Percentiles rank a stretch among this genome's conserved stretches.
phyloP scores from a whole-genome alignment of 1,140 invertebrate genomes.

The Trigoniulus corallinus region DNA sequence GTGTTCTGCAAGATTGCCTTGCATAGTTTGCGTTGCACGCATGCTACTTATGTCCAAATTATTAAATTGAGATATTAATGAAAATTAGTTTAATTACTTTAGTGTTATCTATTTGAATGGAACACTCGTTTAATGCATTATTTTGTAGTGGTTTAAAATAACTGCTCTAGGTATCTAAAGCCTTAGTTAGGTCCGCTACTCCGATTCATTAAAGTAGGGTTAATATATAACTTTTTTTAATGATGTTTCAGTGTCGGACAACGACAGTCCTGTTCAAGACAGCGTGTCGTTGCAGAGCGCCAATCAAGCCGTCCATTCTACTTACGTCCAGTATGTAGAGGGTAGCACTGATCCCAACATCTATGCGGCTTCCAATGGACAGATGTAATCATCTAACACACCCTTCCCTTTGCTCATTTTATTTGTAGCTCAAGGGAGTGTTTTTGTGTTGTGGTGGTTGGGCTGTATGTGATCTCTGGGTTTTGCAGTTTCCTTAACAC shows the following conservation, averaged over 20 bases:
- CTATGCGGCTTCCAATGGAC: constrained; percentile 47
- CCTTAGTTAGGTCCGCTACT: too few relatives aligned
- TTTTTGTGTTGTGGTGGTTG: background rate
- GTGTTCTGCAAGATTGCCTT: too few relatives aligned
- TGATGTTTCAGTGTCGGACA: constrained; percentile 18
- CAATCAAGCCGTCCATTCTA: constrained; percentile 32
- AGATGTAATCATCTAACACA: constrained; percentile 31
- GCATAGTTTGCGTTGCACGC: too few relatives aligned
- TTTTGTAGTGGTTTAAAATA: too few relatives aligned
- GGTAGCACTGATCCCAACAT: constrained; percentile 41
- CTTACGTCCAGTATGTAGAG: constrained; percentile 53
- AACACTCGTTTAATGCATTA: too few relatives aligned
- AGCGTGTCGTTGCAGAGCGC: constrained; percentile 23
- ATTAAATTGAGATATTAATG: too few relatives aligned
- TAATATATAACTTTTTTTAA: background rate
- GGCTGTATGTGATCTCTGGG: background rate
- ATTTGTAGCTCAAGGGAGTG: background rate
- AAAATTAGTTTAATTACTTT: too few relatives aligned
- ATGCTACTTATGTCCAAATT: too few relatives aligned
- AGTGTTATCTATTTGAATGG: too few relatives aligned
- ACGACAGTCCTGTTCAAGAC: constrained; percentile 19
- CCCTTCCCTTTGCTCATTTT: background rate
- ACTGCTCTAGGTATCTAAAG: too few relatives aligned
- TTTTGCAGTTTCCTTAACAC: background rate
- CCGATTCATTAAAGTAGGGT: too few relatives aligned